A percentile compares a stretch with the other conserved stretches of the same genome.
Conservation (phyloP, 92 coral and sea anemone species). For the Zoanthus sociatus region DNA sequence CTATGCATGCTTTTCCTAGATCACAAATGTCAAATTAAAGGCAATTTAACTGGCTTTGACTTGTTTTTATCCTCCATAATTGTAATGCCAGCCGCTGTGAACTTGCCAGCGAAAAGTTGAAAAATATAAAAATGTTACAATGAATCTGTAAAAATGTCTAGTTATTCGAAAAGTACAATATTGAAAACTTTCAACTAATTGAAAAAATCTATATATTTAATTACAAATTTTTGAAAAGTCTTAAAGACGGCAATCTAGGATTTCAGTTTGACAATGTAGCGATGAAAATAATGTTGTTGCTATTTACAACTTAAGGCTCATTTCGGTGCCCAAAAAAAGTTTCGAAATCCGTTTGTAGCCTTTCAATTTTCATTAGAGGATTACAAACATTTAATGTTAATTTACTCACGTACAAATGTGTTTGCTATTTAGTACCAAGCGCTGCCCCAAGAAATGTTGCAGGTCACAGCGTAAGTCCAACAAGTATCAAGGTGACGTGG, state of each 20-base stretch:
- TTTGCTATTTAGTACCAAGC: too few species aligned
- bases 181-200: background rate
- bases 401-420: too few species aligned
- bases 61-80: background rate
- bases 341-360: too few species aligned
- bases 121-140: background rate
- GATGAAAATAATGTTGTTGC: background rate
- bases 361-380: too few species aligned
- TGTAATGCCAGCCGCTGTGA: background rate
- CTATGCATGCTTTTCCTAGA: background rate
- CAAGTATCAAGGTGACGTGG: too few species aligned
- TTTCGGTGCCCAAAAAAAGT: too few species aligned
- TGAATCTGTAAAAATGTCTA: background rate
- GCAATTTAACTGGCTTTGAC: background rate
- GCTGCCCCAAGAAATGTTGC: too few species aligned
- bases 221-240: background rate
- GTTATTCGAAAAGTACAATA: background rate
- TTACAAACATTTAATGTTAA: too few species aligned
- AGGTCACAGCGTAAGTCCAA: too few species aligned
- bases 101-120: background rate
- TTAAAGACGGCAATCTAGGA: background rate
- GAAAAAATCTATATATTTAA: background rate
- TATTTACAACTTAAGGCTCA: too few species aligned
- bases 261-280: background rate
- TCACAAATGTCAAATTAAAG: background rate